Percentiles rank a stretch among this genome's conserved stretches.
These are phyloP conservation scores for Maniola jurtina DNA, from an alignment of 1,140 invertebrate species.

Conservation along the genomic window DNA sequence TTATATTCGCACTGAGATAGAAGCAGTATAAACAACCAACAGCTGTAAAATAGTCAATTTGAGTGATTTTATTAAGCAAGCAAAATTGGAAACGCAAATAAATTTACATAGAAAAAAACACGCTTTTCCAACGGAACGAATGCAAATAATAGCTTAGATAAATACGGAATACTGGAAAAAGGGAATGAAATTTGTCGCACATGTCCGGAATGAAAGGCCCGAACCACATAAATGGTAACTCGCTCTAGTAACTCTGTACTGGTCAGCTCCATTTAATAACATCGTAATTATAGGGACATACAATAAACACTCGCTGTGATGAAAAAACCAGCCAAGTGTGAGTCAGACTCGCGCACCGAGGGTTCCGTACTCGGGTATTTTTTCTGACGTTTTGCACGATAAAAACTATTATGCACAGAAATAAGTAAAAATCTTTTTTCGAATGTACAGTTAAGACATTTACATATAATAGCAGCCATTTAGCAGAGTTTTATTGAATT, in stretches of 20 bases:
- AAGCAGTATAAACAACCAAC: background rate
- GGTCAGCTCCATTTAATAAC: slow-evolving; percentile 11
- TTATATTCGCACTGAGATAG: background rate
- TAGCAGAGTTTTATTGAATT: too few relatives aligned
- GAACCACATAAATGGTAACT: background rate
- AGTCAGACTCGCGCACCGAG: too few relatives aligned
- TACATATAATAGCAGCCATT: too few relatives aligned
- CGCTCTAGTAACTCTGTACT: slow-evolving; percentile 6
- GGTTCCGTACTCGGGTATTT: too few relatives aligned
- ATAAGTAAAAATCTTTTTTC: too few relatives aligned
- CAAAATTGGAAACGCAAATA: slow-evolving; percentile 5
- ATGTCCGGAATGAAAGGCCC: slow-evolving; percentile 16
- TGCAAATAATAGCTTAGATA: slow-evolving; percentile 21
- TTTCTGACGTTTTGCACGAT: too few relatives aligned
- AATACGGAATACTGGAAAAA: slow-evolving; percentile 16
- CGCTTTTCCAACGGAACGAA: slow-evolving; percentile 5
- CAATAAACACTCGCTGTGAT: background rate
- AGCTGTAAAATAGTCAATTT: background rate
- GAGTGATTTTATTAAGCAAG: slow-evolving; percentile 5
- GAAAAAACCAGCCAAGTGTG: too few relatives aligned
- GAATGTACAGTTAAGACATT: too few relatives aligned
- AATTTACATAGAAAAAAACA: slow-evolving; percentile 7
- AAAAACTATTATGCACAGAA: background rate
- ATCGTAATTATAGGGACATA: slow-evolving; percentile 4
- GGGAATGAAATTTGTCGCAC: slow-evolving; percentile 6